phyloP scores from a whole-genome alignment of 1,140 invertebrate species.

The Drosophila arawakana region DNA sequence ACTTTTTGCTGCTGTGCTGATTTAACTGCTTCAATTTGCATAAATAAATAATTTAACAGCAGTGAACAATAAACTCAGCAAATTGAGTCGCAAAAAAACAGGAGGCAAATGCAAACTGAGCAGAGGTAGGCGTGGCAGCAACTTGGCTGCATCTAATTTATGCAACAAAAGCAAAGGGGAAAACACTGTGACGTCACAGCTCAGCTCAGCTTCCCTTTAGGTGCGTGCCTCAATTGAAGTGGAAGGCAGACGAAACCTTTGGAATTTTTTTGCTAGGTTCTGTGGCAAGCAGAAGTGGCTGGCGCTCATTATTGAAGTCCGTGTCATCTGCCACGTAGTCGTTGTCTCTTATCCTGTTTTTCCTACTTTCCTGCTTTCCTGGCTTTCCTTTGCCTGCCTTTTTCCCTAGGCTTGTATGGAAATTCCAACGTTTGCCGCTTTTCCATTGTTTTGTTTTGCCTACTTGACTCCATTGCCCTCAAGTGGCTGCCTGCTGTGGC shows the following conservation, averaged over 20 bases:
- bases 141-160: slow-evolving; percentile 59
- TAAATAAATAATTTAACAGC: slow-evolving; percentile 80
- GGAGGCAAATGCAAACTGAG: slow-evolving; percentile 40
- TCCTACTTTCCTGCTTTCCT: slow-evolving; percentile 17
- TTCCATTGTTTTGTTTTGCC: slow-evolving; percentile 66
- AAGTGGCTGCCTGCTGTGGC: slow-evolving; percentile 54
- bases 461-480: slow-evolving; percentile 78
- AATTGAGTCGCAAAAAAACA: slow-evolving; percentile 75
- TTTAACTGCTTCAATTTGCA: slow-evolving; percentile 81
- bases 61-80: slow-evolving; percentile 72
- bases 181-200: slow-evolving; percentile 4
- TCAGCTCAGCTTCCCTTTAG: slow-evolving; percentile 22
- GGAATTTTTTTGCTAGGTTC: background rate
- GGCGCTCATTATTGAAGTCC: slow-evolving; percentile 76
- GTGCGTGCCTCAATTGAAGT: slow-evolving; percentile 62
- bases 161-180: slow-evolving; percentile 33
- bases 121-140: background rate
- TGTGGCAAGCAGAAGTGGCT: slow-evolving; percentile 1
- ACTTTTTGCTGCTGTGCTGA: background rate
- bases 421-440: slow-evolving; percentile 68
- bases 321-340: slow-evolving; percentile 51
- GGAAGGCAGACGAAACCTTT: slow-evolving; percentile 4
- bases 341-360: slow-evolving; percentile 29
- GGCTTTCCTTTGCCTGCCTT: slow-evolving; percentile 26
- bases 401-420: slow-evolving; percentile 45